Evolutionary conservation across 2,888 invertebrate genomes (phyloP).

Genomic region (Acronicta aceris): DNA sequence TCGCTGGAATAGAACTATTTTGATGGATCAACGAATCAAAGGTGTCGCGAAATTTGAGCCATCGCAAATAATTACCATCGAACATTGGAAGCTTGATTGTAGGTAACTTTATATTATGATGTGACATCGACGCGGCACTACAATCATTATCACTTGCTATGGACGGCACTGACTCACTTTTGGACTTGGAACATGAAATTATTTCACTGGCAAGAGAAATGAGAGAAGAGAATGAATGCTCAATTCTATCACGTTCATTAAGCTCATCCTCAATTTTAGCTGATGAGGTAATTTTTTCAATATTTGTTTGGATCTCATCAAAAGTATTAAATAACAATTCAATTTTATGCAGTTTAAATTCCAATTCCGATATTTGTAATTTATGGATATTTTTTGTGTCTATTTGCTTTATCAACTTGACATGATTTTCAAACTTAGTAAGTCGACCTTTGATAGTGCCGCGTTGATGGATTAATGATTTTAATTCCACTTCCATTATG

Average conservation of each 20-base stretch:
- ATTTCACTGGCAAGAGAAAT: not conserved
- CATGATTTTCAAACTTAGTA: too few species aligned
- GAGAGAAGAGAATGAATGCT: not conserved
- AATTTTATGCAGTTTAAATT: not conserved
- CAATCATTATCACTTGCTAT: not conserved
- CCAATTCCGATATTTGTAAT: not conserved
- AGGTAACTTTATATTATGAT: not conserved
- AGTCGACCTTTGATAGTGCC: not conserved
- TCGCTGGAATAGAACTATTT: not conserved
- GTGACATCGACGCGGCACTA: not conserved
- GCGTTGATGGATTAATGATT: constrained; percentile 1
- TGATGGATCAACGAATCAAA: constrained; percentile 1
- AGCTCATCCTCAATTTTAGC: not conserved
- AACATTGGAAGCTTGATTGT: constrained; percentile 1
- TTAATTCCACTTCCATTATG: not conserved
- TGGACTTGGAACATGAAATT: not conserved
- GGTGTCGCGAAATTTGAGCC: not conserved
- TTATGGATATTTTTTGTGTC: not conserved
- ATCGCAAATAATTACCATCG: constrained; percentile 1
- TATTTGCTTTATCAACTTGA: too few species aligned
- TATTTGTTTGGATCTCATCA: constrained; percentile 1
- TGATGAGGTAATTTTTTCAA: not conserved
- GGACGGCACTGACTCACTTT: not conserved
- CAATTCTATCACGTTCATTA: constrained; percentile 1
- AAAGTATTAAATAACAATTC: not conserved